phyloP scores from a whole-genome alignment of 1,140 invertebrate species.

The Leptonema lineaticorne region DNA sequence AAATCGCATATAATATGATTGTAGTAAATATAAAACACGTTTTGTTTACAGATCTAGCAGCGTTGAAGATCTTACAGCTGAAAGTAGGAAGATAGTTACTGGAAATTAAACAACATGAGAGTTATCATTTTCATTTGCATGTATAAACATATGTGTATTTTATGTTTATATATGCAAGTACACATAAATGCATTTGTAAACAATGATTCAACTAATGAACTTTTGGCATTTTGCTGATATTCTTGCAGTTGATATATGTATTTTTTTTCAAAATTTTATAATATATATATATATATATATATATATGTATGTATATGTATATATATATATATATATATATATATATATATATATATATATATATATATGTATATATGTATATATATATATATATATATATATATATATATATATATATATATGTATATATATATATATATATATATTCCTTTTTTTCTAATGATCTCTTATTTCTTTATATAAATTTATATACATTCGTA shows the following conservation, averaged over 20 bases:
- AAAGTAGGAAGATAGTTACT: conserved; percentile 38
- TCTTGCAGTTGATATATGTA: no score
- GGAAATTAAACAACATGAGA: conserved; percentile 32
- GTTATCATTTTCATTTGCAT: background rate
- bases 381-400: no score
- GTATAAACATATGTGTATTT: no score
- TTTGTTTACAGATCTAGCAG: conserved; percentile 37
- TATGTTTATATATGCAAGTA: background rate
- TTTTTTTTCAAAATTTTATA: no score
- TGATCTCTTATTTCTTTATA: conserved; percentile 27
- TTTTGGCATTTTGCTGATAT: background rate
- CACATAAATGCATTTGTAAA: background rate
- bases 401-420: no score
- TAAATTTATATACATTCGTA: background rate
- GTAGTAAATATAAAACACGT: background rate
- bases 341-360: no score
- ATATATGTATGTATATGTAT: no score
- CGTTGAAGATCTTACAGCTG: conserved; percentile 40
- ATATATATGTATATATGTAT: no score
- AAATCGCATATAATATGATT: background rate
- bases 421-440: background rate
- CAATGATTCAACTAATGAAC: background rate
- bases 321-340: no score
- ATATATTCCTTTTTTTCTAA: conserved; percentile 22
- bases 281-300: no score